Base-by-base conservation (phyloP, 2,888 invertebrate genomes). In the Diarsia brunnea region DNA sequence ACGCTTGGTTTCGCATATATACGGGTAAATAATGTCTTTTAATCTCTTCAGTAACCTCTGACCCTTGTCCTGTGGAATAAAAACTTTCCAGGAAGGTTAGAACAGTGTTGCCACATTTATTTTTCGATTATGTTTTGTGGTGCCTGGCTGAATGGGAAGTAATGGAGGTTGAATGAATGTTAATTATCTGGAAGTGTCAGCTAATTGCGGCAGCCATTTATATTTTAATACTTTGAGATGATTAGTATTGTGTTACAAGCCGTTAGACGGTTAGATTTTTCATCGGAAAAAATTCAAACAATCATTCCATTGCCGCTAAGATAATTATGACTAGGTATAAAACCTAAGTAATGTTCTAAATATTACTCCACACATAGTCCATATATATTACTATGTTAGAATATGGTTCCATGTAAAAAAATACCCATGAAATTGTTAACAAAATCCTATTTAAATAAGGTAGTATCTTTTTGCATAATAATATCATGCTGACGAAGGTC, bases 11-110 rank as follows among this genome's bases (percentile, higher is more conserved):
- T 91, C 93, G 90, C 91, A 90, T 91, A 93, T 91, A 92, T 90
- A 87, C 87, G 93, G 91, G 92, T 93, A 95, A 95, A 94, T 95
- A 95, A 95, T 94, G 95, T 94, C 92, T 95, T 95, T 95, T 95
- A 95, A 95, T 95, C 94, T 95, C 86, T 90, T 91, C 90, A 92
- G 89, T 91, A 93, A 88, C 91, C 91, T 88, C 90, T 91, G 92
- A 94, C 95, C 95, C 92, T 94, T 93, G 93, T 94, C 92, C 92
- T 87, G 86, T 88, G 83, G 89, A 91, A 92, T 91, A 92, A 94
- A 94, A 95, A 94, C 91, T 93, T 89, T 88, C 89, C 90, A 75
- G 89, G 91, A 93, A 92, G 92, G 92, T 92, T 91, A 88, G 87
- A 91, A 91, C 91, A 90, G 93, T 90, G 91, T 91, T 90, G 92